These are phyloP conservation scores for Clupea harengus DNA, from an alignment of 2,113 vertebrate genomes.

Conservation along the genomic window DNA sequence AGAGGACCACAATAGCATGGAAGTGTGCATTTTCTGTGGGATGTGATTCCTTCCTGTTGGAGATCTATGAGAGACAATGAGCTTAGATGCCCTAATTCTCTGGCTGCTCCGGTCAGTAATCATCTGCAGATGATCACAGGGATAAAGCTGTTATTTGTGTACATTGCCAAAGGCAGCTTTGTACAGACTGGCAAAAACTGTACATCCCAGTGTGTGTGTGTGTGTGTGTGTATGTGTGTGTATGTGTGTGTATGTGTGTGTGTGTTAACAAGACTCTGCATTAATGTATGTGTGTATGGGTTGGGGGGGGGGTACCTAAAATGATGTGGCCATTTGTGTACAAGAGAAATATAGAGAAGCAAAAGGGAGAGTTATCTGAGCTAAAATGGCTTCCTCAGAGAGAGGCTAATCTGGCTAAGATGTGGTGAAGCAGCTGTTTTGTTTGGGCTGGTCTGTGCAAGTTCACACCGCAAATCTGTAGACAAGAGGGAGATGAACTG, in stretches of 20 bases:
- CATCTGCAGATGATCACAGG: conserved; percentile 24
- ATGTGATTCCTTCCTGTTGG: conserved; percentile 17
- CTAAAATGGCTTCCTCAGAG: too few relatives aligned
- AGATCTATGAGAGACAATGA: conserved; percentile 19
- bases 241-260: neutral
- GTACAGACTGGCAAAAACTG: neutral
- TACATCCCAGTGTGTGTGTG: neutral
- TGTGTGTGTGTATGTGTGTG: conserved; percentile 8
- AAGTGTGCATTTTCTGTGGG: neutral
- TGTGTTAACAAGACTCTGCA: neutral
- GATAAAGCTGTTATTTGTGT: neutral
- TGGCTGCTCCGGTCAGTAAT: conserved; percentile 7
- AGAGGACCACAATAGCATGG: conserved; percentile 14
- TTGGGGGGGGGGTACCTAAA: too few relatives aligned
- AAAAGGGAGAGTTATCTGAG: too few relatives aligned
- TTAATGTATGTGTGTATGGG: neutral
- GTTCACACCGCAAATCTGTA: neutral
- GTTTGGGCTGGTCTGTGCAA: neutral
- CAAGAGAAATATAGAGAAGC: too few relatives aligned
- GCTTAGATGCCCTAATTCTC: conserved; percentile 43
- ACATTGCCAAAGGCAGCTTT: neutral
- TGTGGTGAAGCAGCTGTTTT: neutral
- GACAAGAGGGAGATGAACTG: neutral
- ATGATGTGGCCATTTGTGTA: too few relatives aligned
- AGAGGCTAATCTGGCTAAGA: too few relatives aligned